Conservation (phyloP, 2,113 vertebrate species). For the Cairina moschata region DNA sequence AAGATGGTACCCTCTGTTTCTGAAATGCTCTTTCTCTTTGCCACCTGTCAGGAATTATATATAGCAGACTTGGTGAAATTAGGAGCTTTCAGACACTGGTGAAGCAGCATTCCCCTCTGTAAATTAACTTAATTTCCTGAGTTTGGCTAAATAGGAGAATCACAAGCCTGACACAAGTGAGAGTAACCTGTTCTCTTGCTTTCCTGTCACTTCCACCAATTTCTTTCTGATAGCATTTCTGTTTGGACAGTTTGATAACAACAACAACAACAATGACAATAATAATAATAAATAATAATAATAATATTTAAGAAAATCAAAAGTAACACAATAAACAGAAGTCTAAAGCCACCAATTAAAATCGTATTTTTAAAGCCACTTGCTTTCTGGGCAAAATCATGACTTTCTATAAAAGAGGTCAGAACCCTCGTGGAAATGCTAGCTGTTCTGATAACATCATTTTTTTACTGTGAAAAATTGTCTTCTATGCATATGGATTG, state of each 20-base stretch:
- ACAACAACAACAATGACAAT: background rate
- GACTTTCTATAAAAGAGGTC: background rate
- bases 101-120: background rate
- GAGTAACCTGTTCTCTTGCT: background rate
- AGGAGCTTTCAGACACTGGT: conserved; percentile 5
- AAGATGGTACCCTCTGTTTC: background rate
- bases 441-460: background rate
- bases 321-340: background rate
- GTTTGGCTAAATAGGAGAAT: background rate
- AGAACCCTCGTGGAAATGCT: background rate
- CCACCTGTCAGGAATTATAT: background rate
- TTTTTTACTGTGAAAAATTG: background rate
- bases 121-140: conserved; percentile 14
- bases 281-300: background rate
- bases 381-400: background rate
- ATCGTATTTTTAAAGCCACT: background rate
- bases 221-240: background rate
- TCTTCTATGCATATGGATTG: background rate
- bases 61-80: background rate
- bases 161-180: background rate
- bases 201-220: background rate
- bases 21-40: background rate
- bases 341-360: background rate
- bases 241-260: background rate
- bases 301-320: background rate